Evolutionary conservation across 2,888 invertebrate genomes (phyloP), one percentile per base, ranked within the genome.

Genomic region (Cepaea hortensis): DNA sequence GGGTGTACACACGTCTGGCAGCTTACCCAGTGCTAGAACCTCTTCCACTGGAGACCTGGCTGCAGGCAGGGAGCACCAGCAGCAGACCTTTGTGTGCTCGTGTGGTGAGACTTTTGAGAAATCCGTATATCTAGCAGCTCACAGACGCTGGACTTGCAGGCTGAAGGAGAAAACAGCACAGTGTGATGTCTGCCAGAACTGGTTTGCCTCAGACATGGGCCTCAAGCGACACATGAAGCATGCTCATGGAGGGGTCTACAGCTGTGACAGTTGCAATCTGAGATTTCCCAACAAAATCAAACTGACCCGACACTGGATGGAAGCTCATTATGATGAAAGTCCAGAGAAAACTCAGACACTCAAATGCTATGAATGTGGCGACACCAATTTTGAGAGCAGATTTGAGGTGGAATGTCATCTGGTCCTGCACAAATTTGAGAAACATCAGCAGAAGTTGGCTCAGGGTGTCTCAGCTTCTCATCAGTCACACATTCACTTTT

Each of bases 171-270:
- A 84, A 76, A 84, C 50, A 23, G 83, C 81, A 3, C 87, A 87
- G 76, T 87, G 87, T 70, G 81, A 84, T 50, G 48, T 84, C 11
- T 87, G 87, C 48, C 79, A 84, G 50, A 55, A 70, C 55, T 84
- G 87, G 84, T 87, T 87, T 65, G 87, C 84, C 13, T 65, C 77
- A 23, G 87, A 87, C 23, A 50, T 68, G 48, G 87, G 87, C 15
- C 72, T 87, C 3, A 73, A 73, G 62, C 35, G 87, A 20, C 87
- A 87, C 70, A 84, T 87, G 87, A 87, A 84, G 15, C 87, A 87
- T 55, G 84, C 79, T 1, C 87, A 87, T 18, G 87, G 84, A 35
- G 87, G 84, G 3, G 23, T 80, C 1, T 72, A 84, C 62, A 76
- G 75, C 61, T 87, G 87, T 70, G 75, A 80, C 61, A 62, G 50